These are phyloP conservation scores for Ceratothoa steindachneri DNA, from an alignment of 2,888 invertebrate genomes.

Conservation along the genomic window DNA sequence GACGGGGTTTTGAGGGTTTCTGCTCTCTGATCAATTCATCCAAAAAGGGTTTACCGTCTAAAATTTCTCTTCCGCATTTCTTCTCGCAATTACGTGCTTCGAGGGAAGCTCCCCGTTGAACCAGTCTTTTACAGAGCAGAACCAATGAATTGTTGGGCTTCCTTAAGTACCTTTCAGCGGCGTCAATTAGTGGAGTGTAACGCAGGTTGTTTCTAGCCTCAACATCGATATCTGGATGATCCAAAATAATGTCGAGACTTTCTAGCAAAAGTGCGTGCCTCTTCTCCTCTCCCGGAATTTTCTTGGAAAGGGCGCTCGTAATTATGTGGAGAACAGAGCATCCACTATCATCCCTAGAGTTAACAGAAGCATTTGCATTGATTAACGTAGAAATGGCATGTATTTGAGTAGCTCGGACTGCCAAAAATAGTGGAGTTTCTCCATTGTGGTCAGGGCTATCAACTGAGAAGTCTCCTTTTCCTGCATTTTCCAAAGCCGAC, in stretches of 20 bases:
- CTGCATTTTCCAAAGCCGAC: too few relatives aligned
- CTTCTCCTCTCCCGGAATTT: background rate
- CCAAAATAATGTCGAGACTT: constrained; percentile 21
- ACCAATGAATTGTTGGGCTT: constrained; percentile 11
- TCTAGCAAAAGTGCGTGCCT: background rate
- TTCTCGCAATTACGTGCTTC: constrained; percentile 6
- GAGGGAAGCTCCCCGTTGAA: constrained; percentile 32
- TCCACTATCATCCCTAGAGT: constrained; percentile 32
- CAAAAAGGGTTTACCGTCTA: constrained; percentile 16
- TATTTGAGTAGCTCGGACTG: constrained; percentile 18
- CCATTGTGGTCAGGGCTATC: constrained; percentile 37
- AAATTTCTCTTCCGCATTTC: constrained; percentile 18
- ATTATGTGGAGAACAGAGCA: constrained; percentile 27
- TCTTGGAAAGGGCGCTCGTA: background rate
- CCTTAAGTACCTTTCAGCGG: constrained; percentile 24
- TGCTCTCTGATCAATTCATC: constrained; percentile 15
- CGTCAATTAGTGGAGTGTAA: constrained; percentile 29
- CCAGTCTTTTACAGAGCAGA: constrained; percentile 28
- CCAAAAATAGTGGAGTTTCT: constrained; percentile 27
- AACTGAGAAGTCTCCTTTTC: background rate
- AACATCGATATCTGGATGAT: constrained; percentile 18
- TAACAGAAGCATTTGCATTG: constrained; percentile 26
- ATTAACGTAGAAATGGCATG: constrained; percentile 15
- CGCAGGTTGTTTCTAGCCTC: constrained; percentile 25
- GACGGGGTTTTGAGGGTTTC: constrained; percentile 4